A percentile compares a stretch with the other conserved stretches of the same genome.
Evolutionary conservation across 1,140 invertebrate species (phyloP).

Genomic region (Spodoptera litura): DNA sequence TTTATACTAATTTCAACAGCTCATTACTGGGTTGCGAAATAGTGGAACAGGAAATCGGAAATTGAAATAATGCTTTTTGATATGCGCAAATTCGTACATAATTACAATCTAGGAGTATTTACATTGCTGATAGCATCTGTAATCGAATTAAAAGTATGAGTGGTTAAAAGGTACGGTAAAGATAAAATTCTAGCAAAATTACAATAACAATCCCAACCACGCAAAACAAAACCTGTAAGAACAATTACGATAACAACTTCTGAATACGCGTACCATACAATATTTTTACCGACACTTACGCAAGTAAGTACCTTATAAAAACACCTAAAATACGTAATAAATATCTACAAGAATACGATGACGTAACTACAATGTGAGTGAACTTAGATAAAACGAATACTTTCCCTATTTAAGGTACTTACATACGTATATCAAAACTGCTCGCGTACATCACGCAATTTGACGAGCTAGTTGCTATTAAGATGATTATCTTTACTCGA

Average conservation of each 20-base stretch:
- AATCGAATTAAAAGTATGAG: no score
- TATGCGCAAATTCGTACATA: neutral
- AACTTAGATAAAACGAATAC: slow-evolving; percentile 19
- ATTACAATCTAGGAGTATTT: neutral
- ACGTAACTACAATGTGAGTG: slow-evolving; percentile 13
- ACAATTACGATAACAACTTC: neutral
- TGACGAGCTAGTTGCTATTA: slow-evolving; percentile 21
- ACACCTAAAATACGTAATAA: slow-evolving; percentile 11
- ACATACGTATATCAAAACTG: neutral
- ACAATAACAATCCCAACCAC: no score
- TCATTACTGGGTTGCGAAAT: neutral
- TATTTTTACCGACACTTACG: slow-evolving; percentile 10
- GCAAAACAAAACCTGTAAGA: no score
- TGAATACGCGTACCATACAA: neutral
- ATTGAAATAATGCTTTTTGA: neutral
- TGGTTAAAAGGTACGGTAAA: no score
- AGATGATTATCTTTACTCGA: slow-evolving; percentile 18
- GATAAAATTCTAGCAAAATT: no score
- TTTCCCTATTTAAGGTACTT: slow-evolving; percentile 24
- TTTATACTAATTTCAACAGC: slow-evolving; percentile 8
- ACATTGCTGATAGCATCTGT: no score
- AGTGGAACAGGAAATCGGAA: slow-evolving; percentile 17
- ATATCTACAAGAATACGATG: neutral
- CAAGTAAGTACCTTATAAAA: neutral
- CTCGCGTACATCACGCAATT: slow-evolving; percentile 30